Base-by-base conservation (phyloP, 2,797 vertebrate genomes). In the Malacoctenus gilli region DNA sequence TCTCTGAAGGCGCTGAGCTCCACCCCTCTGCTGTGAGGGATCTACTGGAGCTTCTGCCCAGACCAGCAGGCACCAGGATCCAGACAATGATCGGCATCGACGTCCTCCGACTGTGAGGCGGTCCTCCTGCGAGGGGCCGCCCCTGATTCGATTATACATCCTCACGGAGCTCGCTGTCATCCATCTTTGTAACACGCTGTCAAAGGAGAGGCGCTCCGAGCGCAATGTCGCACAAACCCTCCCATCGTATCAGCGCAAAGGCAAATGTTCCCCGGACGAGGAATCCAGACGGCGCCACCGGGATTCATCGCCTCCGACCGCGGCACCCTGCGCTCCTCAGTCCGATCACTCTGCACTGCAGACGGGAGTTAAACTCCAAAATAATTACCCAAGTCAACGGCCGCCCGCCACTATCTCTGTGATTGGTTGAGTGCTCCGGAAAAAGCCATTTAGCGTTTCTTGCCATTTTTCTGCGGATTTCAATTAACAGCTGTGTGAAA, bases 61-160 rank as follows among this genome's bases (percentile, higher is more conserved):
- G 35, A 47, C 70, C 71, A 65, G 52, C 65, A 67, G 61, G 71
- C 54, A 42, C 72, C 56, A 63, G 75, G 54, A 85, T 54, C 53
- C 56, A 80, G 53, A 68, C 65, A 70, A 69, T 75, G 65, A 87
- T 78, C 62, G 82, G 63, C 78, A 84, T 88, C n/a, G n/a, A 71
- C 68, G 82, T 86, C 81, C 77, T 65, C 51, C 53, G 38, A 59
- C 47, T 85, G 20, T 39, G 69, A 61, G 79, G 48, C 52, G 52
- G 48, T 54, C 64, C 68, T 72, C 61, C 64, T 85, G 80, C 86
- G 47, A 60, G 85, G 87, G 84, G 85, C 80, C 85, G 86, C 80
- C 68, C 83, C 67, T 78, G 75, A 93, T 93, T 88, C 89, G 89
- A 90, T 92, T 92, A 92, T 80, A 90, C 90, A 91, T 85, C 87